Evolutionary conservation across 2,113 vertebrate genomes (phyloP).

Genomic region (Brachypteracias leptosomus): DNA sequence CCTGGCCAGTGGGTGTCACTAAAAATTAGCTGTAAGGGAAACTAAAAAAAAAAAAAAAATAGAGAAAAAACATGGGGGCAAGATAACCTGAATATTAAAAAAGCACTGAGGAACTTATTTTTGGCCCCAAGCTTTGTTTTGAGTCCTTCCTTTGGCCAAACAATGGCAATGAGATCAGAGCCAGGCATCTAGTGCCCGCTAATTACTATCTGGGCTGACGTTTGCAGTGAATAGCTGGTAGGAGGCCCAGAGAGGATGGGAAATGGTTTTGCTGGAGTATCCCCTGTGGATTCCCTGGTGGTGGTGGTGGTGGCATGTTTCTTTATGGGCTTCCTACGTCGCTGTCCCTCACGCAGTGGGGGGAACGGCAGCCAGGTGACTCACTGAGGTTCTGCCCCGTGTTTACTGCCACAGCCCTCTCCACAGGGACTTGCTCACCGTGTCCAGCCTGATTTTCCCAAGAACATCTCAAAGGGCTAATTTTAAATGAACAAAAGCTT

Average conservation of each 20-base stretch:
- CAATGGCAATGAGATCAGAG: constrained; percentile 57
- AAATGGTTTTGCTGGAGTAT: neutral
- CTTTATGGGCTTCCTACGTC: constrained; percentile 7
- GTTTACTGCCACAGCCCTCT: constrained; percentile 14
- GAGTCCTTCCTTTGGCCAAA: constrained; percentile 50
- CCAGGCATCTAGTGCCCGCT: neutral
- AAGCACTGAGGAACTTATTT: neutral
- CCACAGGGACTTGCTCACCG: constrained; percentile 14
- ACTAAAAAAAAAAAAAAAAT: neutral
- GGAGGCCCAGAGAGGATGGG: neutral
- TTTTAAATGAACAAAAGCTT: constrained; percentile 71
- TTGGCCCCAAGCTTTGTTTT: constrained; percentile 35
- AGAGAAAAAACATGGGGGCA: neutral
- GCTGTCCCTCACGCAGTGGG: neutral
- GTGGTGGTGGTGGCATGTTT: constrained; percentile 2
- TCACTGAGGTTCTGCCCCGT: constrained; percentile 2
- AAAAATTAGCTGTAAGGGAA: neutral
- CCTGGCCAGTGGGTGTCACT: constrained; percentile 48
- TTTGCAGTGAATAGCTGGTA: neutral
- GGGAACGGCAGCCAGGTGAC: constrained; percentile 37
- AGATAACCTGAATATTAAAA: constrained; percentile 5
- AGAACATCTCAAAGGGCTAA: constrained; percentile 61
- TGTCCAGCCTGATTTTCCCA: constrained; percentile 49
- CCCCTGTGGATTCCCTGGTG: neutral
- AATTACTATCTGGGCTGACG: neutral